phyloP scores from a whole-genome alignment of 1,140 invertebrate species.

The Leptopilina boulardi region DNA sequence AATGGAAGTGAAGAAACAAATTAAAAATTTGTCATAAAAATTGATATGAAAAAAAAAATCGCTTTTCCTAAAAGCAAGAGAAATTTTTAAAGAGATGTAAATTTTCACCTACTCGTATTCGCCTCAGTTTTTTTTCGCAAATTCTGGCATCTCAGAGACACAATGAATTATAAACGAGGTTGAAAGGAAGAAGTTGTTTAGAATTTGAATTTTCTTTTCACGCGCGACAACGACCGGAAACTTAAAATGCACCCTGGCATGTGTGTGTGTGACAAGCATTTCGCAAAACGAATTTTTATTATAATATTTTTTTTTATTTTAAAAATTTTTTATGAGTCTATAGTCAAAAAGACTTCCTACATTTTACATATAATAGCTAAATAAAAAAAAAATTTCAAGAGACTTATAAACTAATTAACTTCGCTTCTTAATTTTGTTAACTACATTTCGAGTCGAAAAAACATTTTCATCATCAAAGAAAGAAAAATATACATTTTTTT shows the following conservation, averaged over 20 bases:
- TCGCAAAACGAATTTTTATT: neutral
- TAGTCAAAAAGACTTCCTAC: too few relatives aligned
- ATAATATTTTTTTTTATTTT: too few relatives aligned
- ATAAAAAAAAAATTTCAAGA: too few relatives aligned
- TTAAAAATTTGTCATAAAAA: too few relatives aligned
- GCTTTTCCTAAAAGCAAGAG: constrained; percentile 43
- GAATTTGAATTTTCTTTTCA: constrained; percentile 24
- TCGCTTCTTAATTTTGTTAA: too few relatives aligned
- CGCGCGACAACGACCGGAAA: neutral
- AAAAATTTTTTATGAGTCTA: too few relatives aligned
- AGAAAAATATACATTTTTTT: neutral
- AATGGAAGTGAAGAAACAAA: too few relatives aligned
- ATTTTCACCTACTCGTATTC: constrained; percentile 22
- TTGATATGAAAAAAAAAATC: constrained; percentile 1
- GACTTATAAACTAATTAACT: too few relatives aligned
- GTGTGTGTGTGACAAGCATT: constrained; percentile 10
- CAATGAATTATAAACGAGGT: constrained; percentile 54
- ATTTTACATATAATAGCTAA: too few relatives aligned
- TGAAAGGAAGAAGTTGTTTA: constrained; percentile 55
- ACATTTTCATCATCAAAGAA: neutral
- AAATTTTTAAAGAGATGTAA: constrained; percentile 10
- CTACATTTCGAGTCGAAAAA: neutral
- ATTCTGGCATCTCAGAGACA: neutral
- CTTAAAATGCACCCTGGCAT: neutral
- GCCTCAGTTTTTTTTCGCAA: neutral